phyloP scores from a whole-genome alignment of 2,113 vertebrate species.

The Bos taurus region ARS-UCD2.0 NC_037328.1:120045501-120046000 shows the following conservation, averaged over 20 bases:
- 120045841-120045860: not conserved
- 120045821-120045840: not conserved
- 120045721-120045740: not conserved
- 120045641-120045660: not conserved
- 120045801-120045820: accelerated
- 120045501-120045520: not conserved
- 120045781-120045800: not conserved
- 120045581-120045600: not conserved
- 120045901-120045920: not conserved
- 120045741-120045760: not conserved
- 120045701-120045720: not conserved
- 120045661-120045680: not conserved
- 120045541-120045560: not conserved
- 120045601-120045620: not conserved
- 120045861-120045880: not conserved
- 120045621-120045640: not conserved
- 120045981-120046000: not conserved
- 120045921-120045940: not conserved
- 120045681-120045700: not conserved
- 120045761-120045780: not conserved
- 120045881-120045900: not conserved
- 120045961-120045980: not conserved
- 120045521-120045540: not conserved
- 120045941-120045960: not conserved
- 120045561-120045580: not conserved